Evolutionary conservation across 2,888 invertebrate genomes (phyloP), one percentile per base, ranked within the genome.

Genomic region (Enchytraeus crypticus): DNA sequence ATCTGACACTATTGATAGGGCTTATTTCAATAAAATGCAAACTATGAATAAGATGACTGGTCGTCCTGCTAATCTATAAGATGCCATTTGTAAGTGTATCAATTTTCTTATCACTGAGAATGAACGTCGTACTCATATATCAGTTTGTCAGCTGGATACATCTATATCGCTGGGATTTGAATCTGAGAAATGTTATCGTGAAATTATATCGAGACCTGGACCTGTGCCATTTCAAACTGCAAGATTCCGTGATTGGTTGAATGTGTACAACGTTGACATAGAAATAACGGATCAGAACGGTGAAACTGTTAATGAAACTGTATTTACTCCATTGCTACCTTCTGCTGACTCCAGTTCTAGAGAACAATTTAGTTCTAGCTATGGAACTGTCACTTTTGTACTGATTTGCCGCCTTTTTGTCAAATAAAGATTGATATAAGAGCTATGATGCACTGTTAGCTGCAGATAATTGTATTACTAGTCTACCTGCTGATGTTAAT

Each of bases 41-140:
- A n/a, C n/a, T n/a, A n/a, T n/a, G n/a, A n/a, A n/a, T n/a, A n/a
- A n/a, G n/a, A n/a, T n/a, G n/a, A n/a, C n/a, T n/a, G n/a, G n/a
- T n/a, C n/a, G n/a, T n/a, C n/a, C n/a, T n/a, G n/a, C n/a, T n/a
- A n/a, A n/a, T n/a, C 61, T 63, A 4, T 46, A 61, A 30, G 64
- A 61, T n/a, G 64, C 64, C 18, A 64, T 64, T 29, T 45, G 55
- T 54, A 64, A 57, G 59, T 64, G 61, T 59, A 64, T 64, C 45
- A 61, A 64, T 47, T 61, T 53, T 49, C 32, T 64, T 23, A 55
- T 64, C 21, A 21, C 51, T 14, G 64, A 64, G 58, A 64, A 64
- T 47, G 61, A 64, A 38, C 27, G 54, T 26, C 54, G 55, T 33
- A 64, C 64, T 27, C 53, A 54, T 49, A 58, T 64, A 2, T 61